Conservation (phyloP, 2,113 vertebrate genomes). For the Stercorarius parasiticus region DNA sequence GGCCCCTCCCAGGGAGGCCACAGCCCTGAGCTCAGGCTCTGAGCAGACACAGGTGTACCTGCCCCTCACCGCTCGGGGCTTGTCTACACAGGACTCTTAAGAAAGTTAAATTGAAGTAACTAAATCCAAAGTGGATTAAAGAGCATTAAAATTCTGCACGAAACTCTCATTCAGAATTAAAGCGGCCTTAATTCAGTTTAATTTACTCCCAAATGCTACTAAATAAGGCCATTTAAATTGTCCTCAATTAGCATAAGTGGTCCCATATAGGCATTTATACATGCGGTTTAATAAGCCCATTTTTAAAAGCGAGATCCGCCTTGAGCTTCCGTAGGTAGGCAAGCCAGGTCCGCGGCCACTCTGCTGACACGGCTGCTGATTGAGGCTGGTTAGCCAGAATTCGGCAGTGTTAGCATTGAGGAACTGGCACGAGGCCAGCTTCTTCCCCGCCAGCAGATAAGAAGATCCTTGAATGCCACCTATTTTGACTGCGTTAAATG, state of each 20-base stretch:
- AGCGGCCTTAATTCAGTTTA: conserved; percentile 22
- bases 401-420: background rate
- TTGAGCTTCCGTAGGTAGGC: background rate
- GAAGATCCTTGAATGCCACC: background rate
- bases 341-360: background rate
- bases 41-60: background rate
- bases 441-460: background rate
- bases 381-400: background rate
- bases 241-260: conserved; percentile 39
- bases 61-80: background rate
- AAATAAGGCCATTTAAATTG: conserved; percentile 20
- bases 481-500: background rate
- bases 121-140: background rate
- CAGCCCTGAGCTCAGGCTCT: background rate
- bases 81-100: background rate
- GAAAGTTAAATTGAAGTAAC: background rate
- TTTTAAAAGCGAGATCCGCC: background rate
- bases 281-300: conserved; percentile 12
- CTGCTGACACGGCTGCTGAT: background rate
- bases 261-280: conserved; percentile 18
- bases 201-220: conserved; percentile 40
- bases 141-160: conserved; percentile 10
- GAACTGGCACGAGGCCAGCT: background rate
- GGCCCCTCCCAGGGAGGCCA: background rate
- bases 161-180: conserved; percentile 13